Conservation (phyloP, 2,888 invertebrate species). For the Drosophila colorata region DNA sequence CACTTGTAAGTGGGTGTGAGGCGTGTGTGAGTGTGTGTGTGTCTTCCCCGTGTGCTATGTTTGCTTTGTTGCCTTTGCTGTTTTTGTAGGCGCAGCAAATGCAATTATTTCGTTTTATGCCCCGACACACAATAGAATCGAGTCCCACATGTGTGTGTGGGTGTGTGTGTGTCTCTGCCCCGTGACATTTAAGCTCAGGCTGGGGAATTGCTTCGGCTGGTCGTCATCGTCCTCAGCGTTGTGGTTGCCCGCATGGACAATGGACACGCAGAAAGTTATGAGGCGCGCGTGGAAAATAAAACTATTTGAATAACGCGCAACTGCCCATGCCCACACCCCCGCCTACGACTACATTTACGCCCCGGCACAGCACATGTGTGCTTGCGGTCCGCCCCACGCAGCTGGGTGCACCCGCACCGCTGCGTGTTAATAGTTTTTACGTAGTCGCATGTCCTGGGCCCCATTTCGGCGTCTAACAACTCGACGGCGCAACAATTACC, state of each 20-base stretch:
- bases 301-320: constrained; percentile 77
- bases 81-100: constrained; percentile 69
- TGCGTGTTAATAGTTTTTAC: constrained; percentile 72
- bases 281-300: constrained; percentile 64
- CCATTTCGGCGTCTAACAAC: constrained; percentile 24
- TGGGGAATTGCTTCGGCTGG: constrained; percentile 58
- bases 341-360: not conserved
- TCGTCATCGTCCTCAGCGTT: constrained; percentile 28
- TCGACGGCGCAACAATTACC: constrained; percentile 63
- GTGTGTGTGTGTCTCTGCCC: constrained; percentile 8
- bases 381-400: not conserved
- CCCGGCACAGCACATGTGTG: constrained; percentile 28
- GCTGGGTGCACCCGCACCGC: constrained; percentile 39
- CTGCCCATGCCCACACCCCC: constrained; percentile 28
- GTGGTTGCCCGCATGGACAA: constrained; percentile 50
- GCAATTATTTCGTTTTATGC: constrained; percentile 75
- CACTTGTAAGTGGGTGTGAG: constrained; percentile 6
- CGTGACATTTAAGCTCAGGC: constrained; percentile 55
- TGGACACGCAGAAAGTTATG: constrained; percentile 59
- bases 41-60: constrained; percentile 3
- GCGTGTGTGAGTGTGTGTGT: not conserved
- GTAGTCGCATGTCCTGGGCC: constrained; percentile 60
- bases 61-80: constrained; percentile 15
- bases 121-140: constrained; percentile 41
- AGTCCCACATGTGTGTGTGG: constrained; percentile 11